Base-by-base conservation (phyloP, 2,888 invertebrate genomes). In the Agriotes lineatus region DNA sequence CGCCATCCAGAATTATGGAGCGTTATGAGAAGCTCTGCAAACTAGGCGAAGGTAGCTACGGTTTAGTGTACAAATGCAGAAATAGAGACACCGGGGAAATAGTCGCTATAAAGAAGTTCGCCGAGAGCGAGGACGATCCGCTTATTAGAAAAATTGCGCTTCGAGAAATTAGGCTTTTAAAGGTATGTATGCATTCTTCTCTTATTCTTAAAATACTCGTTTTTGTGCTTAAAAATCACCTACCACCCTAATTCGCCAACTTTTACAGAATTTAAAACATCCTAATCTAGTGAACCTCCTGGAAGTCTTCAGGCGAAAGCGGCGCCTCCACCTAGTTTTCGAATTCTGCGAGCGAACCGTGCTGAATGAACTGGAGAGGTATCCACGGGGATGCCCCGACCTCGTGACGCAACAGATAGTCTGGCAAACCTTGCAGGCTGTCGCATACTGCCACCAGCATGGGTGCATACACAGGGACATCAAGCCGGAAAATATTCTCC, bases 301-400 rank as follows among this genome's bases (percentile, higher is more conserved):
- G 79, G 99, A 99, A 86, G 99, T 99, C 67, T 99, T 99, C 85
- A 91, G 98, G 70, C 88, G 96, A 72, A 97, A 97, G 84, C 89
- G 97, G 70, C 95, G 98, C 80, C 88, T 99, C 56, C 99, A 99
- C 85, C 88, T 99, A 70, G 99, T 99, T 25, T 99, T 99, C 86
- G 99, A 99, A 86, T 99, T 94, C 86, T 99, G 99, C 83, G 99
- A 99, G 82, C 92, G 96, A 81, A 99, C 99, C 0, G 95, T 99
- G 66, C 88, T 99, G 59, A 95, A 97, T 80, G 98, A 99, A 83
- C 87, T 99, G 81, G 99, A 99, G 83, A 93, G 94, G 44, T 93
- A 96, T 86, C 96, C 97, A 0, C 89, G 87, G 85, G 99, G 99
- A 80, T 97, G 94, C 79, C 96, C 97, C 1, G 97, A 97, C 81